These are phyloP conservation scores for Blomia tropicalis DNA, from an alignment of 2,888 invertebrate species.

Conservation along the genomic window DNA sequence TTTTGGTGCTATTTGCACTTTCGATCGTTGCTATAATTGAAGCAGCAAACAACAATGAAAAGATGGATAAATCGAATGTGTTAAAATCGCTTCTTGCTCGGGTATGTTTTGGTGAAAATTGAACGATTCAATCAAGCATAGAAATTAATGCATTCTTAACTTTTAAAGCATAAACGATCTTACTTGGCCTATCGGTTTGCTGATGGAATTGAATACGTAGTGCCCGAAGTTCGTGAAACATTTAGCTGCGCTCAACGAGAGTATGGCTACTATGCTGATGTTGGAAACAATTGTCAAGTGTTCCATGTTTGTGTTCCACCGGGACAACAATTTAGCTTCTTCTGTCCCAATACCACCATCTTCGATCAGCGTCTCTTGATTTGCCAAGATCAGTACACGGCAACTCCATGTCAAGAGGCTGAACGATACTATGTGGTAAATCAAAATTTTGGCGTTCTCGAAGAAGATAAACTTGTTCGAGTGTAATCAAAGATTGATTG, in stretches of 20 bases:
- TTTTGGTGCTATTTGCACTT: too few species aligned
- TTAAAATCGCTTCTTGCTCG: too few species aligned
- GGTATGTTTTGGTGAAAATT: too few species aligned
- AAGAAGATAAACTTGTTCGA: constrained; percentile 22
- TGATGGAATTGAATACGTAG: constrained; percentile 40
- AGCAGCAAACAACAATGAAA: too few species aligned
- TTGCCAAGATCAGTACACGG: constrained; percentile 30
- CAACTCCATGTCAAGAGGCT: constrained; percentile 30
- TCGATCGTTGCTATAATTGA: too few species aligned
- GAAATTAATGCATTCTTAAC: too few species aligned
- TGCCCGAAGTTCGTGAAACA: constrained; percentile 32
- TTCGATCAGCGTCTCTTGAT: constrained; percentile 31
- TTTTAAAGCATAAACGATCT: constrained; percentile 17
- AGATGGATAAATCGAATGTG: too few species aligned
- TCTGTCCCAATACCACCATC: constrained; percentile 30
- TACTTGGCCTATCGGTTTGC: constrained; percentile 22
- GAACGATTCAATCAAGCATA: too few species aligned
- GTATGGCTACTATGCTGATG: constrained; percentile 30
- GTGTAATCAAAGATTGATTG: not conserved
- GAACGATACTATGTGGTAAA: constrained; percentile 31
- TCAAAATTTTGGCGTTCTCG: constrained; percentile 29
- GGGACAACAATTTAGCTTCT: constrained; percentile 27
- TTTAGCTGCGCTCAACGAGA: constrained; percentile 32
- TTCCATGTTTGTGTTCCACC: constrained; percentile 29
- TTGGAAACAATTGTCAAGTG: constrained; percentile 29